These are phyloP conservation scores for Pristionchus arcanus DNA, from an alignment of 2,888 invertebrate genomes.

Conservation along the genomic window DNA sequence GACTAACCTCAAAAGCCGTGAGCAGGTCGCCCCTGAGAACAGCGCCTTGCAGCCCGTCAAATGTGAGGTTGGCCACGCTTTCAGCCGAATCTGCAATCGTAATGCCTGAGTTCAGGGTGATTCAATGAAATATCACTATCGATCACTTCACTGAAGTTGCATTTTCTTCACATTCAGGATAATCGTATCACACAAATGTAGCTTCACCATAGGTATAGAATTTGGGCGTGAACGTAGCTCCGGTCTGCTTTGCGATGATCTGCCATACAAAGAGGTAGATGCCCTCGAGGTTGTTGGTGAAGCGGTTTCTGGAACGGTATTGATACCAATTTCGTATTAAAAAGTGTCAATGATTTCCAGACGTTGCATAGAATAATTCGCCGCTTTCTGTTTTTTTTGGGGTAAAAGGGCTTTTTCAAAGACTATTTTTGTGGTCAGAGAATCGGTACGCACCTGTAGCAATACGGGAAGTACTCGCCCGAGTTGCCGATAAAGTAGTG, in stretches of 20 bases:
- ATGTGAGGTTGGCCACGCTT: conserved; percentile 30
- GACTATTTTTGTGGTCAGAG: no score
- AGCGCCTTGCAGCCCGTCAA: conserved; percentile 15
- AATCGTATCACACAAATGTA: no score
- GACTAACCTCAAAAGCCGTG: conserved; percentile 2
- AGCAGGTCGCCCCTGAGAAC: conserved; percentile 11
- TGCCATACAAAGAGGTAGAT: conserved; percentile 32
- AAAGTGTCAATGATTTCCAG: no score
- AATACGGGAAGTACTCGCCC: conserved; percentile 47
- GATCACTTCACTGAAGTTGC: no score
- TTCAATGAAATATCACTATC: no score
- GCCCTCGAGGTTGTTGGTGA: conserved; percentile 31
- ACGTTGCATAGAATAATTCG: no score
- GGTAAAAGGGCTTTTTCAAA: no score
- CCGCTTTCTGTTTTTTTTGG: no score
- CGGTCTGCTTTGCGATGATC: not conserved
- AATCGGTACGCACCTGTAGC: conserved; percentile 19
- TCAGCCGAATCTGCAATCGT: not conserved
- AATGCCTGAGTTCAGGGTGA: no score
- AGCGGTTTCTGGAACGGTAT: not conserved
- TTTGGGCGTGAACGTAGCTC: conserved; percentile 5
- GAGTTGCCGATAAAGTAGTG: conserved; percentile 28
- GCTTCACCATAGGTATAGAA: conserved; percentile 22
- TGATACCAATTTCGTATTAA: not conserved
- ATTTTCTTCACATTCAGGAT: no score